Evolutionary conservation across 2,113 vertebrate species (phyloP).

Genomic region (Isurus oxyrinchus): DNA sequence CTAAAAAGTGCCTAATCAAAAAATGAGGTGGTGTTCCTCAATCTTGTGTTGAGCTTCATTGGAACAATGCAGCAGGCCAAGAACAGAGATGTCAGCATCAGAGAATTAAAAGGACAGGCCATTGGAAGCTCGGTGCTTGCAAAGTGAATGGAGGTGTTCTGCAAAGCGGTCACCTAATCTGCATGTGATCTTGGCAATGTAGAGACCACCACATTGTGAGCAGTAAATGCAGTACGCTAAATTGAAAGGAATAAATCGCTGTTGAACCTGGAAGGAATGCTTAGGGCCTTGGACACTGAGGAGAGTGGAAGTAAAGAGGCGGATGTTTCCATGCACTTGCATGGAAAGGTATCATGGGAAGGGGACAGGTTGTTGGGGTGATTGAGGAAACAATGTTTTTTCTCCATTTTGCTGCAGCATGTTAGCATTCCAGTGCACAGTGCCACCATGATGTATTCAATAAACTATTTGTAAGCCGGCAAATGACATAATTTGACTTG

Average conservation of each 20-base stretch:
- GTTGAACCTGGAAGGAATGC: background rate
- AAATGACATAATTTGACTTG: background rate
- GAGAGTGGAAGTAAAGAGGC: background rate
- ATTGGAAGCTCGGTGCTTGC: background rate
- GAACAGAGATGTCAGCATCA: background rate
- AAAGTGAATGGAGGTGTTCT: background rate
- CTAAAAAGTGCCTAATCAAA: background rate
- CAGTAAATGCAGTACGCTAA: too few species aligned
- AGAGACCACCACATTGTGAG: background rate
- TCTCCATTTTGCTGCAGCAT: background rate
- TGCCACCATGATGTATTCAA: background rate
- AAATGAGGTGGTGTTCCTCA: background rate
- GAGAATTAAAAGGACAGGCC: background rate
- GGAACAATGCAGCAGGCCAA: background rate
- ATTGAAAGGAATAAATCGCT: too few species aligned
- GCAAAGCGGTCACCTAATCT: background rate
- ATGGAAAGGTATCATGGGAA: background rate
- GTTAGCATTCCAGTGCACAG: background rate
- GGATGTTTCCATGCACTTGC: background rate
- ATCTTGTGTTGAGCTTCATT: background rate
- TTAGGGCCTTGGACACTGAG: background rate
- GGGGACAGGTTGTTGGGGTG: background rate
- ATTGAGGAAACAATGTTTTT: background rate
- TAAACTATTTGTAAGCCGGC: background rate
- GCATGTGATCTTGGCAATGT: background rate